A percentile compares a stretch with the other conserved stretches of the same genome.
Conservation (phyloP, 1,140 invertebrate species). For the Brachionus plicatilis region DNA sequence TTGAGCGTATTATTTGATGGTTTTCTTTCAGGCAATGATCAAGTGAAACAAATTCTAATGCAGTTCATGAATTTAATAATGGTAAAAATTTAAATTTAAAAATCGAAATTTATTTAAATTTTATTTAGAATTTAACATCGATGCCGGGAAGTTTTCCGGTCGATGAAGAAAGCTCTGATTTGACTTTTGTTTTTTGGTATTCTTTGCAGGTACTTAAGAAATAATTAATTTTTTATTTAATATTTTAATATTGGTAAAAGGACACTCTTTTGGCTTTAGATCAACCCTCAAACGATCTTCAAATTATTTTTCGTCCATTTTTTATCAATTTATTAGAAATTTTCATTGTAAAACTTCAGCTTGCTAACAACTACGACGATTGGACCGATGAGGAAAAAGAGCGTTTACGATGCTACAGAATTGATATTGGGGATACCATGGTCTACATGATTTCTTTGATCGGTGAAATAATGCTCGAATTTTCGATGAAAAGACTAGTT, state of each 20-base stretch:
- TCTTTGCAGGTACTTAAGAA: neutral
- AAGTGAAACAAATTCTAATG: constrained; percentile 9
- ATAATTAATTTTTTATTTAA: neutral
- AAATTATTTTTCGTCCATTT: constrained; percentile 17
- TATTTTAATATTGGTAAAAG: neutral
- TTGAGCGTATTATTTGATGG: constrained; percentile 13
- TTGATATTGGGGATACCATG: constrained; percentile 39
- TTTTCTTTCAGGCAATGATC: neutral
- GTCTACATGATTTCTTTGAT: constrained; percentile 37
- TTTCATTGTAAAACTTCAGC: constrained; percentile 33
- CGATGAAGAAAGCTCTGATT: constrained; percentile 36
- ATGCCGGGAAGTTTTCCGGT: constrained; percentile 38
- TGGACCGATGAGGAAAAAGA: constrained; percentile 41
- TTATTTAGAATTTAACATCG: constrained; percentile 28
- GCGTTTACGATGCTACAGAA: constrained; percentile 31
- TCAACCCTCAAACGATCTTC: neutral
- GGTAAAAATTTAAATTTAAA: neutral
- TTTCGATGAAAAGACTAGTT: constrained; percentile 21
- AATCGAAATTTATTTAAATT: neutral
- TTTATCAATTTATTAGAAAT: constrained; percentile 28
- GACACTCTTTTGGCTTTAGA: constrained; percentile 32
- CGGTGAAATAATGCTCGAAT: constrained; percentile 38
- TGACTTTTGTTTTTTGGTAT: constrained; percentile 39
- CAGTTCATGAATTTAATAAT: constrained; percentile 35
- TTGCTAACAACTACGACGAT: constrained; percentile 16